phyloP scores from a whole-genome alignment of 2,113 vertebrate species.

The Australoheros scitulus region DNA sequence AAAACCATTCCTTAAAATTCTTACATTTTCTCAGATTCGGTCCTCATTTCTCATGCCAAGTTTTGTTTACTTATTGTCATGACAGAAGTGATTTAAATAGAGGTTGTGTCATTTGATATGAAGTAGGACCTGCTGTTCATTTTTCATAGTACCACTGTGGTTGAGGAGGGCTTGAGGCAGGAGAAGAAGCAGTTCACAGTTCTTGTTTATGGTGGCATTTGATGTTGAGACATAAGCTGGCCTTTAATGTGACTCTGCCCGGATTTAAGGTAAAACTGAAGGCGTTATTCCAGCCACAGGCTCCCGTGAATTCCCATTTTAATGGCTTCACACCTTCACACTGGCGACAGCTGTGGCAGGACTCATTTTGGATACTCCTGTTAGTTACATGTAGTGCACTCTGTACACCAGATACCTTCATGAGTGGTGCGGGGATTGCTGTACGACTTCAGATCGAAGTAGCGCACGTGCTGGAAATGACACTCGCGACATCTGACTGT shows the following conservation, averaged over 20 bases:
- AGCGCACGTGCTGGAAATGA: not conserved
- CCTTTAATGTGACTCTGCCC: not conserved
- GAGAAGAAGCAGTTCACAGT: too few species aligned
- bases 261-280: not conserved
- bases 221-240: not conserved
- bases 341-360: not conserved
- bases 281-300: not conserved
- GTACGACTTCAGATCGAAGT: not conserved
- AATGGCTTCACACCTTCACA: not conserved
- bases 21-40: not conserved
- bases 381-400: not conserved
- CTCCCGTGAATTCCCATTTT: not conserved
- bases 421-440: not conserved
- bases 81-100: not conserved
- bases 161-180: not conserved
- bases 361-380: not conserved
- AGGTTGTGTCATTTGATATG: not conserved
- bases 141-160: not conserved
- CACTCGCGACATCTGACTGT: too few species aligned
- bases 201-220: not conserved
- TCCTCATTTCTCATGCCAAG: not conserved
- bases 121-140: not conserved
- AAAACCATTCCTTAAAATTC: fast-evolving
- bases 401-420: not conserved
- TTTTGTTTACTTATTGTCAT: not conserved